A percentile compares a stretch with the other conserved stretches of the same genome.
phyloP scores from a whole-genome alignment of 92 coral and sea anemone genomes.

The Palythoa grandis region DNA sequence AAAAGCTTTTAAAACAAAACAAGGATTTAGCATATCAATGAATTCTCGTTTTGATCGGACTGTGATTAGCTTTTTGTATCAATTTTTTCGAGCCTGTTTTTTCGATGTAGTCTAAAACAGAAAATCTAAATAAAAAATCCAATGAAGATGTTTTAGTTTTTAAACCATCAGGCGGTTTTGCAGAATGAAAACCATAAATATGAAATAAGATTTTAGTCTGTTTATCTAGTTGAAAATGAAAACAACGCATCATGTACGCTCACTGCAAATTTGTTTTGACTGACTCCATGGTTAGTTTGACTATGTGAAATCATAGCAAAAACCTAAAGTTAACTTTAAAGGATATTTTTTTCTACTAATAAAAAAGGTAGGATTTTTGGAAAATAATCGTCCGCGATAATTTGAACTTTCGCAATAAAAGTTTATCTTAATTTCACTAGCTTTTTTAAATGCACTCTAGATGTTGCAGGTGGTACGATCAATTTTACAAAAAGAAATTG shows the following conservation, averaged over 20 bases:
- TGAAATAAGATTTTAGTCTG: not conserved
- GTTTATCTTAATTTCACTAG: too few relatives aligned
- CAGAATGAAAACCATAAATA: not conserved
- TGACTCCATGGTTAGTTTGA: not conserved
- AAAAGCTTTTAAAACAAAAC: not conserved
- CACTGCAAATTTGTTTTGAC: not conserved
- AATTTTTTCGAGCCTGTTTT: not conserved
- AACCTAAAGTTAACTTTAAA: too few relatives aligned
- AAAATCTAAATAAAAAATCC: too few relatives aligned
- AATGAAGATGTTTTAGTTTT: too few relatives aligned
- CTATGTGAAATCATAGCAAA: not conserved
- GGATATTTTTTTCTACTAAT: too few relatives aligned
- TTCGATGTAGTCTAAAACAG: not conserved
- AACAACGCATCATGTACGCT: not conserved
- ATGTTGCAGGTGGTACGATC: too few relatives aligned
- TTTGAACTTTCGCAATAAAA: too few relatives aligned
- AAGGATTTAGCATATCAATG: slow-evolving; percentile 8
- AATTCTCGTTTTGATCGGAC: not conserved
- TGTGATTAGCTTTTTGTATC: not conserved
- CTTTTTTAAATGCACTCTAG: too few relatives aligned
- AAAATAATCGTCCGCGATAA: too few relatives aligned
- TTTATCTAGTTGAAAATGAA: not conserved
- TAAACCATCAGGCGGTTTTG: not conserved
- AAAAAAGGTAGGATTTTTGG: too few relatives aligned
- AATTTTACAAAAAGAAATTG: too few relatives aligned